Conservation (phyloP, 2,113 vertebrate species). For the Rallus limicola region DNA sequence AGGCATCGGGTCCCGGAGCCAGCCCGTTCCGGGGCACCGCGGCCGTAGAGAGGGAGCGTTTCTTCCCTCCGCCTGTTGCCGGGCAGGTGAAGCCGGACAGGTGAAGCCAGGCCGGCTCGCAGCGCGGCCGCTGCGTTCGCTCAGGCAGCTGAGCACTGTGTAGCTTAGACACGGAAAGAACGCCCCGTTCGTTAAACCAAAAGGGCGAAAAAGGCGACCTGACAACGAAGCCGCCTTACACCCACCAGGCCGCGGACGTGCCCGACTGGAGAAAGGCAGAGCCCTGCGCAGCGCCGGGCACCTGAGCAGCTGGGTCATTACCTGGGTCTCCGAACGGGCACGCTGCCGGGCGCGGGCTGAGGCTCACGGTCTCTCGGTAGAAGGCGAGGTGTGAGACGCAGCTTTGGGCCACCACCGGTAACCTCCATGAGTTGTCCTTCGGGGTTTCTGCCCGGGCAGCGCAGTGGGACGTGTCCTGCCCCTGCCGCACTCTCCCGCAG, state of each 20-base stretch:
- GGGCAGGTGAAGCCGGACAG: neutral
- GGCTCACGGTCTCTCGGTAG: too few species aligned
- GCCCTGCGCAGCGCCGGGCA: neutral
- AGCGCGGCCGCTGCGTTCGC: neutral
- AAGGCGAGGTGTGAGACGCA: accelerated
- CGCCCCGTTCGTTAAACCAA: neutral
- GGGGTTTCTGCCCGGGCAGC: neutral
- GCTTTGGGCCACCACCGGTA: accelerated
- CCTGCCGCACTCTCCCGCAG: neutral
- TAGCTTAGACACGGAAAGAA: neutral
- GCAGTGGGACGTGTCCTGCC: neutral
- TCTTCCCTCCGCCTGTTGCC: neutral
- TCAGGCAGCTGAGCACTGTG: neutral
- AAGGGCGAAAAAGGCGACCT: too few species aligned
- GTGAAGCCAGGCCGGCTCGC: too few species aligned
- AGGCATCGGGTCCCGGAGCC: neutral
- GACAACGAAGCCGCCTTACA: neutral
- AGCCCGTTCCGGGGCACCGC: neutral
- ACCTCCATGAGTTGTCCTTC: accelerated
- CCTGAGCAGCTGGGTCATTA: neutral
- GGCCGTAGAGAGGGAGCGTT: too few species aligned
- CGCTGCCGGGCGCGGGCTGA: neutral
- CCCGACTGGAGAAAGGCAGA: neutral
- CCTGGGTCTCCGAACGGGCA: neutral
- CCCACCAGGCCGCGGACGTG: accelerated